Base-by-base conservation (phyloP, 2,797 vertebrate genomes). In the Monodelphis domestica region DNA sequence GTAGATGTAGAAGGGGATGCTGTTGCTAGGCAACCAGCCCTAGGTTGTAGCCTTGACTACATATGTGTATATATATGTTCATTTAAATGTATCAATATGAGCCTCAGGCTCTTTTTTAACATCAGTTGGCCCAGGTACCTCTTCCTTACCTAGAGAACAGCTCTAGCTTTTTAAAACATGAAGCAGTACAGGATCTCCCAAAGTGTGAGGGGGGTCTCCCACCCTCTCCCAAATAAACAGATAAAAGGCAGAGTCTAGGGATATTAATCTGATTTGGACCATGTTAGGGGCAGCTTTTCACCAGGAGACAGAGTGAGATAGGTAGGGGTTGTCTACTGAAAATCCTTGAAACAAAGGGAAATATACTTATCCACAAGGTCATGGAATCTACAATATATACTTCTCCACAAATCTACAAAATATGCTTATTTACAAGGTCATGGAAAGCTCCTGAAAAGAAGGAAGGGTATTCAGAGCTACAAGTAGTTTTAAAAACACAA, bases 311-410 rank as follows among this genome's bases (percentile, higher is more conserved):
- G 33, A 53, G 26, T 55, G 57, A 55, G 21, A 26, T 26, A 55
- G 54, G 30, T 33, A 29, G n/a, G 11, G 54, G 28, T 50, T 38
- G 33, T 52, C 93, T 45, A 26, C 17, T 21, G 3, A 38, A 54
- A 59, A 17, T 59, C 53, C 91, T 12, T 54, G 57, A 84, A 70
- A 50, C 89, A 12, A 15, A 87, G 87, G 45, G 17, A 0, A 93
- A 89, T 55, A 1, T 0, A 0, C 52, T 5, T 53, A 1, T n/a
- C 26, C 0, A 53, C 55, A 92, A 54, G 15, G 7, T 28, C 59
- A 15, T 3, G 87, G 57, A 53, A 51, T n/a, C n/a, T n/a, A n/a
- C n/a, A n/a, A n/a, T n/a, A n/a, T n/a, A n/a, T n/a, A n/a, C n/a
- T n/a, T n/a, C n/a, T n/a, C n/a, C n/a, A n/a, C n/a, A n/a, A n/a